Percentiles rank a stretch among this genome's conserved stretches.
These are phyloP conservation scores for Lasioglossum oenotherae DNA, from an alignment of 2,888 invertebrate genomes.

Conservation along the genomic window DNA sequence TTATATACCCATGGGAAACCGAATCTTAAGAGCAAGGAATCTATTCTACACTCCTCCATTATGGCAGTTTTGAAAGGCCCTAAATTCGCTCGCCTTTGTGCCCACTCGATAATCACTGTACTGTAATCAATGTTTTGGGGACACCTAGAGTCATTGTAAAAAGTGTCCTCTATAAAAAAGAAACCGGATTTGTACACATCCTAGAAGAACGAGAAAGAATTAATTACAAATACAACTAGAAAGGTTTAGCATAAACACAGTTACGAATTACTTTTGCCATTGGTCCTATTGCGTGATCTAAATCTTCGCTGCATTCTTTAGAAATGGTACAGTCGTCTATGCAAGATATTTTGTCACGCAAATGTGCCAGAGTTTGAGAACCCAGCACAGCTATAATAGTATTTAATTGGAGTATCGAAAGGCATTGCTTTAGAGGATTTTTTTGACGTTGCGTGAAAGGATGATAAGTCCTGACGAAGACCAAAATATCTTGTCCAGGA, in stretches of 20 bases:
- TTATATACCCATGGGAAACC: slow-evolving; percentile 92
- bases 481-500: slow-evolving; percentile 83
- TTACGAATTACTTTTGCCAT: slow-evolving; percentile 63
- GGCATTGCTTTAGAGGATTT: slow-evolving; percentile 13
- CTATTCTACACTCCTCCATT: slow-evolving; percentile 86
- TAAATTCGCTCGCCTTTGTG: slow-evolving; percentile 76
- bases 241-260: neutral
- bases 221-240: slow-evolving; percentile 24
- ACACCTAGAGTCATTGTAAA: slow-evolving; percentile 91
- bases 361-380: slow-evolving; percentile 88
- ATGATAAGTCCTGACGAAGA: slow-evolving; percentile 85
- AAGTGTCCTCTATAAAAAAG: slow-evolving; percentile 91
- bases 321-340: slow-evolving; percentile 88
- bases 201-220: slow-evolving; percentile 83
- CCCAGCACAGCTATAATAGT: slow-evolving; percentile 87
- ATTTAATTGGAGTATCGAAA: slow-evolving; percentile 36
- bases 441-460: slow-evolving; percentile 80
- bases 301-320: slow-evolving; percentile 87
- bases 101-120: slow-evolving; percentile 88
- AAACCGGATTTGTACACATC: slow-evolving; percentile 89
- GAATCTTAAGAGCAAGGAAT: slow-evolving; percentile 84
- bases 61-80: slow-evolving; percentile 84
- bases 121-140: slow-evolving; percentile 88
- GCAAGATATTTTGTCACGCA: slow-evolving; percentile 92
- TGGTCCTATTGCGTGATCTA: slow-evolving; percentile 77